A percentile compares a stretch with the other conserved stretches of the same genome.
phyloP scores from a whole-genome alignment of 2,797 vertebrate genomes.

The Sebastes taczanowskii region DNA sequence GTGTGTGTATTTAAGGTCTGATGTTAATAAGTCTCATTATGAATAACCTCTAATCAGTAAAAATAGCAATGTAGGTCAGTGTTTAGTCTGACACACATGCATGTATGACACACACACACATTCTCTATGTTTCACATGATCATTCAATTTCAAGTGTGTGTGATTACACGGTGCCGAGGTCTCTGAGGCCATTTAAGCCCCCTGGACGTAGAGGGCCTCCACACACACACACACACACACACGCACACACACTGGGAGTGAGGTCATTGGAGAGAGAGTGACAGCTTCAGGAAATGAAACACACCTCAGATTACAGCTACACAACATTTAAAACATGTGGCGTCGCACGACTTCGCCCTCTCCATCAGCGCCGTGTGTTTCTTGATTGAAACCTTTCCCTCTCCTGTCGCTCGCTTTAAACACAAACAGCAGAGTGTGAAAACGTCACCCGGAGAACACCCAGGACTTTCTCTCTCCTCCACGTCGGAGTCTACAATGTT shows the following conservation, averaged over 20 bases:
- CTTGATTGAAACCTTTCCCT: slow-evolving; percentile 52
- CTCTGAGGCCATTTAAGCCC: slow-evolving; percentile 58
- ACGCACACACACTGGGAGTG: slow-evolving; percentile 37
- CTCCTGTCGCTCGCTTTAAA: slow-evolving; percentile 18
- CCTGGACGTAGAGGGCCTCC: slow-evolving; percentile 33
- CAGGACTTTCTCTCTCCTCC: slow-evolving; percentile 2
- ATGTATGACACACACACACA: slow-evolving; percentile 17
- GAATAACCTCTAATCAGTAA: slow-evolving; percentile 74
- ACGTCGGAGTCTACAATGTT: neutral
- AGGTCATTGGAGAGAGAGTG: slow-evolving; percentile 68
- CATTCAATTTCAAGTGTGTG: slow-evolving; percentile 61
- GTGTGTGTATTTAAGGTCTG: slow-evolving; percentile 30
- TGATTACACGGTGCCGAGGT: slow-evolving; percentile 55
- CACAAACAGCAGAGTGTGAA: slow-evolving; percentile 55
- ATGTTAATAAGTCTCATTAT: slow-evolving; percentile 69
- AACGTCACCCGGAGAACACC: slow-evolving; percentile 30
- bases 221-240: slow-evolving; percentile 19
- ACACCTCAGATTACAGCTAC: slow-evolving; percentile 76
- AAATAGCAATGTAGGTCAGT: slow-evolving; percentile 62
- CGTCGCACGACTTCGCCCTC: neutral
- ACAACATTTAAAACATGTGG: slow-evolving; percentile 71
- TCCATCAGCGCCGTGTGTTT: neutral
- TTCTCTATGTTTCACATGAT: slow-evolving; percentile 60
- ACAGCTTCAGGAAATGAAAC: slow-evolving; percentile 78
- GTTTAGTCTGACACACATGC: slow-evolving; percentile 70